Base-by-base conservation (phyloP, 2,888 invertebrate genomes). In the Iselma pallidipennis region DNA sequence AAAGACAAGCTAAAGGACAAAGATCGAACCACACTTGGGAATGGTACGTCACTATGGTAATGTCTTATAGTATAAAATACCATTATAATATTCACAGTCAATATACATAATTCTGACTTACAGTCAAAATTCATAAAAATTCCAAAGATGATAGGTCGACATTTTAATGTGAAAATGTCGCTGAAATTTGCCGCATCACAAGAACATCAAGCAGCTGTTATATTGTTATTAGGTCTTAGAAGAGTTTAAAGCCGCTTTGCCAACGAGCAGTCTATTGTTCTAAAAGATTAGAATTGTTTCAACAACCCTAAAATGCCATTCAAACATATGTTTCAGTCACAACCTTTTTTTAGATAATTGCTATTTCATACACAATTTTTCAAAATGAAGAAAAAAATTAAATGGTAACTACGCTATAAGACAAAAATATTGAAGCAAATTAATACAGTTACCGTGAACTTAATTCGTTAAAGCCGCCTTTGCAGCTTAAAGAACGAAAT, bases 181-280 rank as follows among this genome's bases (percentile, higher is more conserved):
- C n/a, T n/a, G n/a, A n/a, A n/a, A n/a, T 29, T 29, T 29, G 29
- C 29, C 10, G 6, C 7, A 33, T 4, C 4, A 29, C 4, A 5
- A 14, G 4, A 62, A 58, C 55, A 57, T 57, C 53, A 57, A 61
- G 53, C 50, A 53, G 45, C 48, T 55, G 55, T 55, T 37, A 55
- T 62, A 62, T 62, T 62, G 58, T 62, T 62, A 59, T 62, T 62
- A 52, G 50, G 45, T 52, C 61, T 61, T 61, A 61, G 54, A 57
- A 23, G 57, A 33, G 23, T 55, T 49, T 14, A 57, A 55, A 59
- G 55, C 62, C 53, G 55, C 55, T 54, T 62, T 55, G 55, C 29
- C n/a, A 19, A 29, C 29, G 16, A 2, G 54, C 9, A 51, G 19
- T 45, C 52, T 61, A 57, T 61, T 61, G 57, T 61, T 57, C 57